Base-by-base conservation (phyloP, 2,797 vertebrate species). In the Pipistrellus pygmaeus region DNA sequence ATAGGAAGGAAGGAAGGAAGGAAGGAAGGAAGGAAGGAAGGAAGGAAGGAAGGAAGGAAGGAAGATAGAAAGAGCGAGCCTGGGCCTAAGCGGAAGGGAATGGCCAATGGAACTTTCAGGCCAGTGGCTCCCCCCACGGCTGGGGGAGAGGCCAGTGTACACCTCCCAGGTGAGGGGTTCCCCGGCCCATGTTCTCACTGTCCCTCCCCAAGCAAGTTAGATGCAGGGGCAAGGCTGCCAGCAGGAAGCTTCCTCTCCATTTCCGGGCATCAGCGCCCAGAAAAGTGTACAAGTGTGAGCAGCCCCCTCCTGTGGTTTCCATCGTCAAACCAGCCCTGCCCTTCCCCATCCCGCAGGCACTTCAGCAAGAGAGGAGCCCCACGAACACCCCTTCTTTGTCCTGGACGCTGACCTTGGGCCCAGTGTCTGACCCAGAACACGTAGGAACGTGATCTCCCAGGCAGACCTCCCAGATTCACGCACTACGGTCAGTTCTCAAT, bases 381-480 rank as follows among this genome's bases (percentile, higher is more conserved):
- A n/a, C 20, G 44, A 32, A 41, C 38, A 64, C 57, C 14, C 11
- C 46, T 17, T 60, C 53, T 41, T 25, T 27, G 1, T 48, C 60
- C 38, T 2, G 3, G 72, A 77, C 4, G 18, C 53, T 72, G 32
- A 76, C 44, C 55, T 57, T n/a, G 25, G 18, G 25, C 81, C 55
- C 35, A 25, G 20, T 18, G 44, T 44, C 96, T 38, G n/a, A 44
- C 76, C 20, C 75, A 68, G 23, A 69, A 35, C 72, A 83, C 35
- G 53, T 6, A 90, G 48, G 53, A 77, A 30, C 53, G 17, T n/a
- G 38, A 21, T 80, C 88, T 85, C 57, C 85, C 46, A 82, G 60
- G 25, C 35, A 86, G 35, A 66, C 41, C 55, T 41, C 48, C 71
- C 0, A 48, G 62, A 35, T 25, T 66, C 82, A 66, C 17, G 12